Evolutionary conservation across 1,140 invertebrate species (phyloP).

Genomic region (Magallana ariakensis): DNA sequence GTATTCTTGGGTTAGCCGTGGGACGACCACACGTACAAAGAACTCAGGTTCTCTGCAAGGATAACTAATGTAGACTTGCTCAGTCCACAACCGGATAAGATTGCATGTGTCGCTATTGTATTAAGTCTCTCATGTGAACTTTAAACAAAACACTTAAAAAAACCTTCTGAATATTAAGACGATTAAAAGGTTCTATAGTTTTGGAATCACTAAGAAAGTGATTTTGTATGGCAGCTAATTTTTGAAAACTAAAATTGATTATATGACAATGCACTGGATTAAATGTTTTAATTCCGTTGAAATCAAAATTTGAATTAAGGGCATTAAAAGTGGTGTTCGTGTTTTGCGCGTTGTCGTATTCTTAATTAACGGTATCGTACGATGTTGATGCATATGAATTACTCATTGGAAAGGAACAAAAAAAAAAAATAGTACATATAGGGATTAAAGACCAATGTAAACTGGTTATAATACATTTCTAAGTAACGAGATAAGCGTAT

Average conservation of each 20-base stretch:
- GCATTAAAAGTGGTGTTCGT: too few species aligned
- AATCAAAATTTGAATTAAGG: not conserved
- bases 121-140: not conserved
- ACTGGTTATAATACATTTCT: too few species aligned
- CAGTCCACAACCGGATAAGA: conserved; percentile 1
- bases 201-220: conserved; percentile 1
- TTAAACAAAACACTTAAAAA: not conserved
- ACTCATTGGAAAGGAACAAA: too few species aligned
- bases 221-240: not conserved
- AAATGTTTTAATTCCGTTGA: conserved; percentile 4
- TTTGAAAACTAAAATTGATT: not conserved
- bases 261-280: not conserved
- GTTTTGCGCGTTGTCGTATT: too few species aligned
- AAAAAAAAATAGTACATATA: too few species aligned
- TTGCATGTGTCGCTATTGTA: not conserved
- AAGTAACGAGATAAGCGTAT: too few species aligned
- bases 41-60: not conserved
- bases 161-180: not conserved
- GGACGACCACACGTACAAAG: too few species aligned
- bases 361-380: too few species aligned
- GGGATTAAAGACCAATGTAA: too few species aligned
- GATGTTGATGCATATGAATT: too few species aligned
- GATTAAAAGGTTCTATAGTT: not conserved
- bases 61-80: not conserved
- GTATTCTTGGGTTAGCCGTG: too few species aligned